Conservation (phyloP, 2,113 vertebrate genomes). For the Phylloscopus whistleri region DNA sequence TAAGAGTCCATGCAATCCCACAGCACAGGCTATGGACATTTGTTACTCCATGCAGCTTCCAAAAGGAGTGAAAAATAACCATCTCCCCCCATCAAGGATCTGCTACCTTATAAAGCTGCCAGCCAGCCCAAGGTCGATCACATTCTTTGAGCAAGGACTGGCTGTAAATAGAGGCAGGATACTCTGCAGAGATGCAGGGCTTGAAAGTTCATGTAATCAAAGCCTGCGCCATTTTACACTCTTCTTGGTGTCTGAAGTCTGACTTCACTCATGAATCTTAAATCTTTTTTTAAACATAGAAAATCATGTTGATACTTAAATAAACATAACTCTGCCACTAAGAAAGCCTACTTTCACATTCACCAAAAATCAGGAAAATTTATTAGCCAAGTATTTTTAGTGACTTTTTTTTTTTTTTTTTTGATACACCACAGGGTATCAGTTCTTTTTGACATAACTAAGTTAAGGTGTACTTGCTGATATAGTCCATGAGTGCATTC, state of each 20-base stretch:
- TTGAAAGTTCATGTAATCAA: not conserved
- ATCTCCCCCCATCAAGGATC: rapidly evolving
- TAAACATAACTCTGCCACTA: not conserved
- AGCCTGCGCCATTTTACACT: not conserved
- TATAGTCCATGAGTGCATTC: conserved; percentile 1
- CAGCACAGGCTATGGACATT: rapidly evolving
- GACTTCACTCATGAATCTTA: not conserved
- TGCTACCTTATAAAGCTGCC: not conserved
- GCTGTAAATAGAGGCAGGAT: not conserved
- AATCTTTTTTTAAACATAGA: not conserved
- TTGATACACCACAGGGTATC: not conserved
- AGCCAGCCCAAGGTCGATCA: rapidly evolving
- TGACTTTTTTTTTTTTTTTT: not conserved
- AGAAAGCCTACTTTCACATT: not conserved
- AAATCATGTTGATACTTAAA: not conserved
- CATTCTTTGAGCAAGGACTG: not conserved
- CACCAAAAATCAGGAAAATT: not conserved
- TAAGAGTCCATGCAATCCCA: not conserved
- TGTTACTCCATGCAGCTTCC: not conserved
- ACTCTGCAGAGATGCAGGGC: not conserved
- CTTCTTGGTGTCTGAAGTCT: not conserved
- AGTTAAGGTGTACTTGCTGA: not conserved
- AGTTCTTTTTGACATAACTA: not conserved
- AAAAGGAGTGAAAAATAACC: not conserved
- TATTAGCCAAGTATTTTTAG: not conserved